Conservation (phyloP, 2,797 vertebrate species). For the Coreius guichenoti region DNA sequence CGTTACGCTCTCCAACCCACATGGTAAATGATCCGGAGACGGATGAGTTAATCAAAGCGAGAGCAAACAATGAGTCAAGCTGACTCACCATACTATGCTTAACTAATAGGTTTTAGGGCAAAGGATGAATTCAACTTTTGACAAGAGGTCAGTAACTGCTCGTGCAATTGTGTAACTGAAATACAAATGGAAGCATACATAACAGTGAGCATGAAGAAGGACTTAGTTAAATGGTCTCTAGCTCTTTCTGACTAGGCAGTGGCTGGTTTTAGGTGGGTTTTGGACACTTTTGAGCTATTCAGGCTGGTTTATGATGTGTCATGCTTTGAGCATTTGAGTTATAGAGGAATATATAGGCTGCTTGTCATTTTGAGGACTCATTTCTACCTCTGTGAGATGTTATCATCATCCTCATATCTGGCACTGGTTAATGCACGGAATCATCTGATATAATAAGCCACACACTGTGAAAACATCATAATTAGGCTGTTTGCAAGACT, state of each 20-base stretch:
- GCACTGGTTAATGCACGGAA: background rate
- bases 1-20: constrained; percentile 32
- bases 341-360: too few species aligned
- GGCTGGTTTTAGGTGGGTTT: background rate
- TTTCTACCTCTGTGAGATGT: background rate
- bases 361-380: background rate
- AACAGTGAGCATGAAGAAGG: background rate
- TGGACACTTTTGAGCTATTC: background rate
- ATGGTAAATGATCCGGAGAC: constrained; percentile 31
- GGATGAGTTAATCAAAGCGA: constrained; percentile 45
- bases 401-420: background rate
- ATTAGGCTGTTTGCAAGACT: background rate
- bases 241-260: background rate
- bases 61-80: constrained; percentile 10
- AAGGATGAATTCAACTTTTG: background rate
- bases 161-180: too few species aligned
- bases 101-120: background rate
- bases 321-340: background rate
- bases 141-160: background rate
- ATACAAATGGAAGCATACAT: background rate
- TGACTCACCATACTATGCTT: constrained; percentile 10
- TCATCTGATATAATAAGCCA: background rate
- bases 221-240: background rate
- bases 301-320: background rate
- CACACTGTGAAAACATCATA: background rate